Conservation (phyloP, 92 coral and sea anemone species). For the Epizoanthus scotinus region DNA sequence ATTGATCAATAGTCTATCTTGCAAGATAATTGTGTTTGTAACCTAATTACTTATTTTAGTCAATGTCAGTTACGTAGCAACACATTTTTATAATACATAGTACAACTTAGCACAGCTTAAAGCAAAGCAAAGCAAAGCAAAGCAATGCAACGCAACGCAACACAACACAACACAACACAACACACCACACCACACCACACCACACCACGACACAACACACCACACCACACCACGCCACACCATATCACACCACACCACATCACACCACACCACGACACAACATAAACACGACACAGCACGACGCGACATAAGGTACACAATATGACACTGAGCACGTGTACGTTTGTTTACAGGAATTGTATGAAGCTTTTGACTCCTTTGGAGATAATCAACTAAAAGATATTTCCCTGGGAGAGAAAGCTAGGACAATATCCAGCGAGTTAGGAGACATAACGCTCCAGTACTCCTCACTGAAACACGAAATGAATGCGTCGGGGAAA, state of each 20-base stretch:
- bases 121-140: background rate
- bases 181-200: background rate
- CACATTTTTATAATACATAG: background rate
- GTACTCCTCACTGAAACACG: background rate
- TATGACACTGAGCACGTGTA: background rate
- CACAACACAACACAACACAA: too few species aligned
- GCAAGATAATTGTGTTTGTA: too few species aligned
- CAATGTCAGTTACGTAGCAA: too few species aligned
- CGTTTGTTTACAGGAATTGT: background rate
- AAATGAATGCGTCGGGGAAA: background rate
- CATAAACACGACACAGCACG: background rate
- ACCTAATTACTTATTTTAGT: too few species aligned
- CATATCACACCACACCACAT: background rate
- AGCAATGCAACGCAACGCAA: background rate
- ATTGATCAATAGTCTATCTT: too few species aligned
- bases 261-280: background rate
- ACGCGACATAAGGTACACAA: background rate
- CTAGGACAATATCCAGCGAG: constrained; percentile 5
- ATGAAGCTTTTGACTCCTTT: constrained; percentile 23
- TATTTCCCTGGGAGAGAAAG: constrained; percentile 27
- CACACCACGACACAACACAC: background rate
- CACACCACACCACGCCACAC: too few species aligned
- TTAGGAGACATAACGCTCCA: constrained; percentile 10
- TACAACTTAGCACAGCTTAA: background rate
- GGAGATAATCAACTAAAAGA: constrained; percentile 21